Evolutionary conservation across 2,888 invertebrate species (phyloP).

Genomic region (Dichetophora obliterata): DNA sequence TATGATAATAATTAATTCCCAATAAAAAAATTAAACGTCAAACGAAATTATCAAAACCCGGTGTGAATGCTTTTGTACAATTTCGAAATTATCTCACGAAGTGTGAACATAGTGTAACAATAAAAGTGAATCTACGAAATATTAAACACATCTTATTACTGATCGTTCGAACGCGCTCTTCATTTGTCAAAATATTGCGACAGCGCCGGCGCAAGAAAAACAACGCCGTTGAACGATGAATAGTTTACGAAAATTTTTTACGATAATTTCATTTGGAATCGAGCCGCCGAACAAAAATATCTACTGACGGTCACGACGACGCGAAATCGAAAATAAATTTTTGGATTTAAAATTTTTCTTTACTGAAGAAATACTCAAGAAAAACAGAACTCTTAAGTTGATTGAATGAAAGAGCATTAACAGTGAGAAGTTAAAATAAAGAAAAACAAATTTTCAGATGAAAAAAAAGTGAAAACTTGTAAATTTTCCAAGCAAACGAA

Average conservation of each 20-base stretch:
- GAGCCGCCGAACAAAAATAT: not conserved
- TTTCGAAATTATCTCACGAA: too few species aligned
- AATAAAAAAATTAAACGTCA: too few species aligned
- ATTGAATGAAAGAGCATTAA: not conserved
- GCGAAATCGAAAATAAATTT: conserved; percentile 8
- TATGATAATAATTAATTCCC: too few species aligned
- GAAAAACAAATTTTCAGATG: conserved; percentile 16
- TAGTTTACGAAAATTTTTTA: not conserved
- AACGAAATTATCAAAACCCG: too few species aligned
- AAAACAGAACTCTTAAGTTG: not conserved
- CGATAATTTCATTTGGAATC: conserved; percentile 28
- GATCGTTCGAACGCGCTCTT: not conserved
- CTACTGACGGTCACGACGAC: not conserved
- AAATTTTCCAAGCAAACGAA: conserved; percentile 25
- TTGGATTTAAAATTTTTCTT: not conserved
- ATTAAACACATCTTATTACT: not conserved
- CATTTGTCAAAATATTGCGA: not conserved
- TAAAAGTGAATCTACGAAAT: too few species aligned
- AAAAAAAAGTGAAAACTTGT: conserved; percentile 34
- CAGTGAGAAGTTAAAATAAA: not conserved
- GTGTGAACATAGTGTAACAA: too few species aligned
- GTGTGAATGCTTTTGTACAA: too few species aligned
- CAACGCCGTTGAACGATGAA: not conserved
- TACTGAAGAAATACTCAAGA: not conserved
- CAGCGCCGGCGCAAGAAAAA: not conserved